Conservation (phyloP, 2,797 vertebrate genomes). For the Pyrocephalus nanus region DNA sequence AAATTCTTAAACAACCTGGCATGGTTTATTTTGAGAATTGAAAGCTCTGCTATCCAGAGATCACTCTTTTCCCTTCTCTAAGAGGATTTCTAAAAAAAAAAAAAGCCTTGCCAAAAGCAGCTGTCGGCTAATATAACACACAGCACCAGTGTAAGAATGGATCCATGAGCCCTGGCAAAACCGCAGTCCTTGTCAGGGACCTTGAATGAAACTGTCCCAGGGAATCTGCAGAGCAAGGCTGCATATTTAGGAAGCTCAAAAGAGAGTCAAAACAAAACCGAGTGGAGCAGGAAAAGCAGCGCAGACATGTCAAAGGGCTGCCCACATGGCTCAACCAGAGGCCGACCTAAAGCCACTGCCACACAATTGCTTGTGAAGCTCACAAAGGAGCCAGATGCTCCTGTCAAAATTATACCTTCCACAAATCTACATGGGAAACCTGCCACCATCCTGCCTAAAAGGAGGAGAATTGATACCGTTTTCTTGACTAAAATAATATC, state of each 20-base stretch:
- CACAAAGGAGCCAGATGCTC: conserved; percentile 72
- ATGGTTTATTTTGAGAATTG: not conserved
- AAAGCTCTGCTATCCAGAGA: conserved; percentile 1
- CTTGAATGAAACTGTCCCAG: conserved; percentile 60
- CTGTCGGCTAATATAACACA: conserved; percentile 45
- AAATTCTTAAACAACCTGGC: conserved; percentile 20
- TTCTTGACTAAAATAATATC: conserved; percentile 57
- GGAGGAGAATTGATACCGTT: conserved; percentile 37
- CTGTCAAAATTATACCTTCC: conserved; percentile 62
- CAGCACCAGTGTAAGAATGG: conserved; percentile 40
- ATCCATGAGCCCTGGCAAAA: conserved; percentile 31
- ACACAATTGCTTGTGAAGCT: conserved; percentile 56
- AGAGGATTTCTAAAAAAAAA: conserved; percentile 24
- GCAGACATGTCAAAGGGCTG: conserved; percentile 52
- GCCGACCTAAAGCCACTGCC: conserved; percentile 51
- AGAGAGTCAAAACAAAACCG: conserved; percentile 58
- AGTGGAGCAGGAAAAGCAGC: conserved; percentile 49
- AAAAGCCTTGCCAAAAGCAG: not conserved
- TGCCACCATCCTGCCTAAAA: conserved; percentile 42
- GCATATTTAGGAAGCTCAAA: conserved; percentile 63
- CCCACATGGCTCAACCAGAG: conserved; percentile 62
- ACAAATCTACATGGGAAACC: conserved; percentile 65
- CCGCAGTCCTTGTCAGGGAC: conserved; percentile 29
- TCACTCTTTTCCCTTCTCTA: not conserved
- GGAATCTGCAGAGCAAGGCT: conserved; percentile 44